Conservation (phyloP, 2,797 vertebrate genomes). For the Paratrypauchen microcephalus region DNA sequence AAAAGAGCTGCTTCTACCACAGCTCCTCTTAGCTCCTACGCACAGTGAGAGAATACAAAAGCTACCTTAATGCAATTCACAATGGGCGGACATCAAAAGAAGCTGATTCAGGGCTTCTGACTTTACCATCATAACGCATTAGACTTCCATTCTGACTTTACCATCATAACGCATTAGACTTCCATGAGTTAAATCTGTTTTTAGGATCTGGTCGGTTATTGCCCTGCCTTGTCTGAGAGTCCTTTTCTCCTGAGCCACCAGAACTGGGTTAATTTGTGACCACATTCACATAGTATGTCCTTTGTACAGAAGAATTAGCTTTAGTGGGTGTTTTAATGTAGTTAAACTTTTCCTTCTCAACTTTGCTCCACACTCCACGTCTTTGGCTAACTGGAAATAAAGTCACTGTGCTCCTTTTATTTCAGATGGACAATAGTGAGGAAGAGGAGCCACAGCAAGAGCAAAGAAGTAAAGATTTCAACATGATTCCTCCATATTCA, state of each 20-base stretch:
- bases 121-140: slow-evolving; percentile 3
- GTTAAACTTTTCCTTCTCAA: slow-evolving; percentile 10
- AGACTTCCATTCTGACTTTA: slow-evolving; percentile 2
- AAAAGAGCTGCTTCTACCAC: not conserved
- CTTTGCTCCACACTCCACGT: slow-evolving; percentile 35
- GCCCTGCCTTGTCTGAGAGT: not conserved
- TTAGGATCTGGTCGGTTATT: not conserved
- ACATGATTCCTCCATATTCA: slow-evolving; percentile 76
- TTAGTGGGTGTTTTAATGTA: not conserved
- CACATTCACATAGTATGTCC: not conserved
- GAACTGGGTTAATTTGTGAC: not conserved
- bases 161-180: slow-evolving; percentile 7
- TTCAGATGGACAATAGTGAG: slow-evolving; percentile 75
- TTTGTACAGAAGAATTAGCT: not conserved
- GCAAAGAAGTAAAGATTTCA: slow-evolving; percentile 66
- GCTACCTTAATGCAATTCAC: slow-evolving; percentile 10
- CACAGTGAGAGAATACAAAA: slow-evolving; percentile 13
- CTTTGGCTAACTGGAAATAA: slow-evolving; percentile 47
- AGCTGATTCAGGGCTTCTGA: slow-evolving; percentile 13
- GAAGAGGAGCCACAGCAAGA: slow-evolving; percentile 60
- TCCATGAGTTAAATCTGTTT: not conserved
- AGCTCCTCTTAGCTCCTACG: not conserved
- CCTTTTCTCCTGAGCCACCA: not conserved
- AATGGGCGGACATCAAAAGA: not conserved
- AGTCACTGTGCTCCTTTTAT: slow-evolving; percentile 41